Base-by-base conservation (phyloP, 1,140 invertebrate genomes). In the Arctopsyche grandis region DNA sequence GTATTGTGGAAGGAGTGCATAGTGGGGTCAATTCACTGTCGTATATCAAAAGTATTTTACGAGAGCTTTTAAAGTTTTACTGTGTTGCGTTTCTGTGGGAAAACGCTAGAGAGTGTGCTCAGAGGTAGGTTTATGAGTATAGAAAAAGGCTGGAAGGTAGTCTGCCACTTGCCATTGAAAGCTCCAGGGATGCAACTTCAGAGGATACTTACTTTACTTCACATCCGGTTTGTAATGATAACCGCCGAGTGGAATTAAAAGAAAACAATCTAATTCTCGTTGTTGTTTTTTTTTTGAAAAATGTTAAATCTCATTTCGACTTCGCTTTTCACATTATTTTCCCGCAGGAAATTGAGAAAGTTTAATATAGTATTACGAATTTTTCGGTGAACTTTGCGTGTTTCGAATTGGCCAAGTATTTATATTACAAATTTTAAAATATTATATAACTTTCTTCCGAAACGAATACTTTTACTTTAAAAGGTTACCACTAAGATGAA, bases 21-120 rank as follows among this genome's bases (percentile, higher is more conserved):
- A 19, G 56, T 38, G 29, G 16, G 38, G 24, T 69, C 66, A 69
- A 44, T 69, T 29, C 16, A 12, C 16, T 10, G 66, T 69, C 26
- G 66, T 69, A 69, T 38, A 69, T 69, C 38, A 29, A 73, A 73
- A 46, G 38, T 48, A 22, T 73, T 46, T 73, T 38, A 46, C 21
- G 38, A 22, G n/a, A 48, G 69, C 26, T 73, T 43, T 73, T 43
- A 46, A 46, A 73, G 69, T 73, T 70, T 73, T 73, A 38, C 69
- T 3, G 38, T 73, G 69, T 73, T 73, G 10, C 9, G 44, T 48
- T 46, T 46, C 69, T 5, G 16, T 70, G 69, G 4, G 56, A 16
- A 60, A 60, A 60, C 12, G 10, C 48, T 19, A 9, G 56, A 5
- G 16, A 19, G 56, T 60, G 16, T 21, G 19, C n/a, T 60, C 16